Conservation (phyloP, 2,888 invertebrate species). For the Orthosia cruda region DNA sequence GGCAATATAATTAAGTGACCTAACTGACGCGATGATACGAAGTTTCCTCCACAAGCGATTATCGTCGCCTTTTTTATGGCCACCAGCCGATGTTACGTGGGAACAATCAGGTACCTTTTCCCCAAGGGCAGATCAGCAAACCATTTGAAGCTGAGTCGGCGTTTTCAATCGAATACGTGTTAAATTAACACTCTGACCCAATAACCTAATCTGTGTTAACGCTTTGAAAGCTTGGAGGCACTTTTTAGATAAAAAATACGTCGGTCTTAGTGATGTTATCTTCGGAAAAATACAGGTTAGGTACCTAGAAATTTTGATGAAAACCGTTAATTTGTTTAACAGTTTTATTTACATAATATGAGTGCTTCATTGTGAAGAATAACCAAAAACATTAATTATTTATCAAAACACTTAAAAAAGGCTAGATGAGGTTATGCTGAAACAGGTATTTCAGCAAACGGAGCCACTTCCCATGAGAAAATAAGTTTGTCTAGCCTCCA, state of each 20-base stretch:
- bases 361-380: too few relatives aligned
- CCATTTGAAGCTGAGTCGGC: slow-evolving; percentile 34
- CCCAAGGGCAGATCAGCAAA: slow-evolving; percentile 31
- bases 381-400: too few relatives aligned
- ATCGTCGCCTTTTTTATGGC: not conserved
- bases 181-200: slow-evolving; percentile 26
- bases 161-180: slow-evolving; percentile 19
- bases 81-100: not conserved
- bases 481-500: too few relatives aligned
- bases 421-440: too few relatives aligned
- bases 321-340: not conserved
- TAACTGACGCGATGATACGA: not conserved
- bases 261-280: not conserved
- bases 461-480: too few relatives aligned
- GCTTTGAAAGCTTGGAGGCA: not conserved
- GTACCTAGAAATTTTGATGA: too few relatives aligned
- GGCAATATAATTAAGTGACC: too few relatives aligned
- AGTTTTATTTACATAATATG: too few relatives aligned
- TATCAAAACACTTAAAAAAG: too few relatives aligned
- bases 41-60: not conserved
- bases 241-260: not conserved
- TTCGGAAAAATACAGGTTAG: too few relatives aligned
- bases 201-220: not conserved
- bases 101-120: slow-evolving; percentile 11
- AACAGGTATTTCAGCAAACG: too few relatives aligned